A percentile compares a stretch with the other conserved stretches of the same genome.
Conservation (phyloP, 2,888 invertebrate genomes). For the Melitaea athalia region DNA sequence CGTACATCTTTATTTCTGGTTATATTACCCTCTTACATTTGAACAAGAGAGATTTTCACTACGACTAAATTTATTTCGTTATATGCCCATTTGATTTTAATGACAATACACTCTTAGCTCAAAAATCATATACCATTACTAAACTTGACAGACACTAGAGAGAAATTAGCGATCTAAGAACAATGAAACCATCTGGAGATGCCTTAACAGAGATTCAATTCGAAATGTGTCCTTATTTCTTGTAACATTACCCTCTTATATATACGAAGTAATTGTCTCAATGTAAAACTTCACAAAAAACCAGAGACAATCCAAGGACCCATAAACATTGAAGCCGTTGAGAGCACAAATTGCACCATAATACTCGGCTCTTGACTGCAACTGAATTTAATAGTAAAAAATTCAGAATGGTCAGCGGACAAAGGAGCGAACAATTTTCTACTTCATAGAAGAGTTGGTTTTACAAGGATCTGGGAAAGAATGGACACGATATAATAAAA, state of each 20-base stretch:
- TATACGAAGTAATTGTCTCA: conserved; percentile 1
- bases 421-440: conserved; percentile 77
- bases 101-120: too few species aligned
- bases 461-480: background rate
- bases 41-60: too few species aligned
- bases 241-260: background rate
- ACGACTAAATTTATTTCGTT: too few species aligned
- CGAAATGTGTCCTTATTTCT: background rate
- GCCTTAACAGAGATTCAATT: background rate
- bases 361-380: conserved; percentile 37
- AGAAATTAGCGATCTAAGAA: background rate
- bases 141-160: too few species aligned
- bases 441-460: conserved; percentile 65
- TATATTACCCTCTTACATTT: too few species aligned
- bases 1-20: too few species aligned
- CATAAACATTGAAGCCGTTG: conserved; percentile 24
- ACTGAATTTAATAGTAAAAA: conserved; percentile 72
- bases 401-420: conserved; percentile 71
- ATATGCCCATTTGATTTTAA: too few species aligned
- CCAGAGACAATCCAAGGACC: conserved; percentile 29
- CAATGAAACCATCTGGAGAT: background rate
- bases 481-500: background rate
- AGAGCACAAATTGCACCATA: conserved; percentile 33
- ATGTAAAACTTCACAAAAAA: conserved; percentile 22
- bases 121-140: too few species aligned